Evolutionary conservation across 1,140 invertebrate genomes (phyloP).

Genomic region (Drosophila jambulina): DNA sequence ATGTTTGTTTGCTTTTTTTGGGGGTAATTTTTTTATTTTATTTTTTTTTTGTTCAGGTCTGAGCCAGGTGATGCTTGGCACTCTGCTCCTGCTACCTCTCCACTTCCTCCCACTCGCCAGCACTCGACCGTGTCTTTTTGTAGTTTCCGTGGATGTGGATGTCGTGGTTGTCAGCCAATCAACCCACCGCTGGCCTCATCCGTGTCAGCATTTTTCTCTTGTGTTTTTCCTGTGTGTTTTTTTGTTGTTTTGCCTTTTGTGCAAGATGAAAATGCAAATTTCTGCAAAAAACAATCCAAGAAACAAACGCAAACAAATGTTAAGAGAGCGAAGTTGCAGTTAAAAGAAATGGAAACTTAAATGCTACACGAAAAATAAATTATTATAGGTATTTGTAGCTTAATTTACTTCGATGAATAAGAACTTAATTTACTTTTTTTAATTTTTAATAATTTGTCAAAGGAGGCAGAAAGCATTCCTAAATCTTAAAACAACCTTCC

Average conservation of each 20-base stretch:
- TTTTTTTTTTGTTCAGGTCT: constrained; percentile 17
- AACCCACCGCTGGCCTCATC: constrained; percentile 62
- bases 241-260: constrained; percentile 44
- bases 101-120: constrained; percentile 40
- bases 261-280: constrained; percentile 81
- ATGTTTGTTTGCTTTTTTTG: constrained; percentile 2
- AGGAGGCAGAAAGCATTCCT: background rate
- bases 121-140: constrained; percentile 52
- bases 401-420: background rate
- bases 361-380: constrained; percentile 4
- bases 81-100: constrained; percentile 15
- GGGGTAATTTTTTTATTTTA: background rate
- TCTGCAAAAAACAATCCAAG: constrained; percentile 60
- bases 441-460: background rate
- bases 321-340: constrained; percentile 46
- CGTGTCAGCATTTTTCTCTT: constrained; percentile 63
- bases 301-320: constrained; percentile 42
- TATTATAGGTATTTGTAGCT: background rate
- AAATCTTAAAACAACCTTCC: background rate
- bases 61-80: constrained; percentile 38
- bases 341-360: constrained; percentile 43
- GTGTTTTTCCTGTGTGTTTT: constrained; percentile 13
- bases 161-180: constrained; percentile 56
- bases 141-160: constrained; percentile 41
- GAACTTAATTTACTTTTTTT: background rate